A percentile compares a stretch with the other conserved stretches of the same genome.
Conservation (phyloP, 2,113 vertebrate genomes). For the Scytalopus superciliaris region DNA sequence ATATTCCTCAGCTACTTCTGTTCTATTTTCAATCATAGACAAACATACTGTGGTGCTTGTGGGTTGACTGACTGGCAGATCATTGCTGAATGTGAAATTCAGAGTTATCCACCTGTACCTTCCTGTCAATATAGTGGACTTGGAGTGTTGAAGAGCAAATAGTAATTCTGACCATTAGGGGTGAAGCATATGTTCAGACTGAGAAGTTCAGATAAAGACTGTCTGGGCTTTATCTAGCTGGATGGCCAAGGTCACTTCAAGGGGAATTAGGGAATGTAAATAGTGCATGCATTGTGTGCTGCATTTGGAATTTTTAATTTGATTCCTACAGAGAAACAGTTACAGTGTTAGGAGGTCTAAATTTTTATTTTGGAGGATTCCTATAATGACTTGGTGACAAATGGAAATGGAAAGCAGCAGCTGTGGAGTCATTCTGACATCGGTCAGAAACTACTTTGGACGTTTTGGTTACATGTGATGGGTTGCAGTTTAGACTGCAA, state of each 20-base stretch:
- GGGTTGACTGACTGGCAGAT: neutral
- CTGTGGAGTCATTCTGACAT: neutral
- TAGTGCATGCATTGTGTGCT: neutral
- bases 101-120: neutral
- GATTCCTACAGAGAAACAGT: neutral
- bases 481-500: neutral
- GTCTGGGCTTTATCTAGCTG: neutral
- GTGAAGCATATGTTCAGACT: neutral
- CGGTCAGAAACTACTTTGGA: neutral
- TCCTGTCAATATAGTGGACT: neutral
- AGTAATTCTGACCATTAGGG: neutral
- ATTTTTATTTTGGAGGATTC: neutral
- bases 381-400: neutral
- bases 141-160: neutral
- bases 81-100: neutral
- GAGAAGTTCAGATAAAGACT: neutral
- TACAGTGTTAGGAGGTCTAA: neutral
- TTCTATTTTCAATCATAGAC: neutral
- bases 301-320: neutral
- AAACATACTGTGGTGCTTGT: neutral
- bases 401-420: neutral
- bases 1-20: neutral
- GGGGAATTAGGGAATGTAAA: neutral
- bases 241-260: neutral
- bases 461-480: neutral